A percentile compares a stretch with the other conserved stretches of the same genome.
Conservation (phyloP, 2,888 invertebrate genomes). For the Rhimphoctona megacephalus region DNA sequence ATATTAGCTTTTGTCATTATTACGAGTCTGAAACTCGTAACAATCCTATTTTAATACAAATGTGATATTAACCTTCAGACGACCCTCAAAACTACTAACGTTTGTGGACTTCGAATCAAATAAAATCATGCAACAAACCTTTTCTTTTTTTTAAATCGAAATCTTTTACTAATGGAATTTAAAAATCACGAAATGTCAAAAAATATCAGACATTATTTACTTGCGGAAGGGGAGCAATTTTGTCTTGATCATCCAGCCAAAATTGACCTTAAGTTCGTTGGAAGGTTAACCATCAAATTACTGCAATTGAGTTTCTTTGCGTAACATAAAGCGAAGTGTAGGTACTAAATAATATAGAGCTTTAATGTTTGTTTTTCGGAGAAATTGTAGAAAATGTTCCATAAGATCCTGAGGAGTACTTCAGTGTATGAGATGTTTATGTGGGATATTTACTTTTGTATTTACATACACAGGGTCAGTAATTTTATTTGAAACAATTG, state of each 20-base stretch:
- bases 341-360: neutral
- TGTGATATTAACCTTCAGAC: neutral
- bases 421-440: neutral
- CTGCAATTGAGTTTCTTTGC: too few relatives aligned
- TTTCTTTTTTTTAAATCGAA: neutral
- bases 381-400: neutral
- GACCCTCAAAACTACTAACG: neutral
- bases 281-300: too few relatives aligned
- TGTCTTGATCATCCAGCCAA: neutral
- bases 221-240: neutral
- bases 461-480: too few relatives aligned
- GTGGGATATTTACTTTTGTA: too few relatives aligned
- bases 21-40: neutral
- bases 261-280: too few relatives aligned
- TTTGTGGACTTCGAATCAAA: neutral
- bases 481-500: neutral
- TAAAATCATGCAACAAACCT: neutral
- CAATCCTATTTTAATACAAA: neutral
- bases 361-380: neutral
- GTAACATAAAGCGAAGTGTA: too few relatives aligned
- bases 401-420: neutral
- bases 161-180: neutral
- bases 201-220: neutral
- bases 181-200: neutral
- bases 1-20: neutral